phyloP scores from a whole-genome alignment of 2,113 vertebrate genomes.

The Gadus macrocephalus region DNA sequence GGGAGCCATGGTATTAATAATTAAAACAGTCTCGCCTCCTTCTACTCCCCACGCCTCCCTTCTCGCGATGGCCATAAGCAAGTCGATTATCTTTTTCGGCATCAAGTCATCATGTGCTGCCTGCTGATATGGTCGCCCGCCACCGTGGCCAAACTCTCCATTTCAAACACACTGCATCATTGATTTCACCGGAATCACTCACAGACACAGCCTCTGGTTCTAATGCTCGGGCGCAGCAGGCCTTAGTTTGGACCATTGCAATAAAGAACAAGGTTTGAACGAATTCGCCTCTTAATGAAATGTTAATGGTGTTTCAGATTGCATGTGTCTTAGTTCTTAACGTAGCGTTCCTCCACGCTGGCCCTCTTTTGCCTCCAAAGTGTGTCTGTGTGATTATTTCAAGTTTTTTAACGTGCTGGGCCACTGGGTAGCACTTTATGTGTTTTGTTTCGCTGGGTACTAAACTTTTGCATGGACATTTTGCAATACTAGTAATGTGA shows the following conservation, averaged over 20 bases:
- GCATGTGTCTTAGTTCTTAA: no score
- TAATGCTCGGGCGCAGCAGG: constrained; percentile 48
- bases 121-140: constrained; percentile 59
- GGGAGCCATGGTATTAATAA: constrained; percentile 61
- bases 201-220: constrained; percentile 33
- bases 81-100: constrained; percentile 68
- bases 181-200: constrained; percentile 49
- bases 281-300: not conserved
- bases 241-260: constrained; percentile 6
- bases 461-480: no score
- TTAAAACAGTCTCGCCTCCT: constrained; percentile 56
- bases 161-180: constrained; percentile 53
- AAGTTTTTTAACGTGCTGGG: no score
- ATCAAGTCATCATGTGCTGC: constrained; percentile 62
- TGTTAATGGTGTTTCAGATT: not conserved
- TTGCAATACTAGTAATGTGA: no score
- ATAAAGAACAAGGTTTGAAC: not conserved
- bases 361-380: no score
- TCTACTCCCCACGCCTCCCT: constrained; percentile 21
- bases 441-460: no score
- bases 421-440: no score
- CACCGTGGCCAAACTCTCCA: constrained; percentile 42
- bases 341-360: no score
- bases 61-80: constrained; percentile 39
- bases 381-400: no score